Base-by-base conservation (phyloP, 1,140 invertebrate genomes). In the Anastrepha ludens region DNA sequence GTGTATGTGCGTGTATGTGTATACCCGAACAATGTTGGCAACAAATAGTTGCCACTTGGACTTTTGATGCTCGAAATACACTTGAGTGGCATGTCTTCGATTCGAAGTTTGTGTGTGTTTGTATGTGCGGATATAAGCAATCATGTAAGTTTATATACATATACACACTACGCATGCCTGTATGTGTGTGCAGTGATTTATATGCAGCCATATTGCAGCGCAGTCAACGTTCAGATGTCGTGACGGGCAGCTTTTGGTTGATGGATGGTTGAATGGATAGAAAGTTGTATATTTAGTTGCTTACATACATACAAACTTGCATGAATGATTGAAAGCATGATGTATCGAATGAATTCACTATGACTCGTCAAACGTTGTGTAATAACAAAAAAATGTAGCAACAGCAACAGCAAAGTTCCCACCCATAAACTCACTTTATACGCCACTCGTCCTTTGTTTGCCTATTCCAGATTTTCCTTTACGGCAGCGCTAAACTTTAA, bases 11-110 rank as follows among this genome's bases (percentile, higher is more conserved):
- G 20, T 13, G 17, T 55, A 81, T 29, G 4, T 62, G 6, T 20
- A 55, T 11, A 0, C n/a, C 15, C 7, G 9, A 13, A n/a, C n/a
- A 62, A 4, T 62, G 60, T 62, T 62, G 60, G 60, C 60, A 67
- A 29, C 74, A 81, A 81, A 81, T 81, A 81, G 74, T 55, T 81
- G 74, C 74, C 20, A 81, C 74, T 81, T 81, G 74, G 47, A 55
- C n/a, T 81, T 81, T 81, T 55, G 74, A 81, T n/a, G 74, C n/a
- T 55, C 47, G 74, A 81, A 55, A 81, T 81, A 55, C 44, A 81
- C 47, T 81, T 81, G 74, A 29, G 74, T 13, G 74, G 74, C 74
- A 81, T 58, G 47, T 47, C 74, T 81, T 81, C 20, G 20, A 81
- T 55, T 81, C 55, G 74, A 81, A 81, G 47, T 81, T 17, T 55